Percentiles rank a stretch among this genome's conserved stretches.
These are phyloP conservation scores for Drosophila paranaensis DNA, from an alignment of 2,888 invertebrate genomes.

Conservation along the genomic window DNA sequence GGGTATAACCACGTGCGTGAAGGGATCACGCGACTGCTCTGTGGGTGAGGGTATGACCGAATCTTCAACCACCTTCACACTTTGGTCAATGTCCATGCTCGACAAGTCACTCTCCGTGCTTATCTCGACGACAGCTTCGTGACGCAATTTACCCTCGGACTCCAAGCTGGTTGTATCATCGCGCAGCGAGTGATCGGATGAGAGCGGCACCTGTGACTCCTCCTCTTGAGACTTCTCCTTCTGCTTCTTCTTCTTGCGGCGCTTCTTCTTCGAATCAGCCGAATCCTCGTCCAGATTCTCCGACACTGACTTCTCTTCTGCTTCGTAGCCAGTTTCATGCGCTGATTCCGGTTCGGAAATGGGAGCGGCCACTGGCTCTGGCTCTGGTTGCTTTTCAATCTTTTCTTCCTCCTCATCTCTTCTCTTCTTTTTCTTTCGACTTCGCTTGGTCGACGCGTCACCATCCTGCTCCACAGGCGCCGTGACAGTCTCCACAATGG, in stretches of 20 bases:
- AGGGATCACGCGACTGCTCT: conserved; percentile 86
- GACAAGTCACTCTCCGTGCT: conserved; percentile 84
- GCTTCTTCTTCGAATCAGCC: conserved; percentile 81
- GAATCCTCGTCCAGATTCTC: conserved; percentile 71
- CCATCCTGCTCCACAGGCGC: conserved; percentile 79
- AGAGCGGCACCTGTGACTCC: conserved; percentile 85
- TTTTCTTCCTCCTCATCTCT: conserved; percentile 82
- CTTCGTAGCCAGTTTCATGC: conserved; percentile 89
- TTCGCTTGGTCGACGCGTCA: conserved; percentile 86
- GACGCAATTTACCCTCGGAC: conserved; percentile 72
- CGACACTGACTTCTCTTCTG: conserved; percentile 87
- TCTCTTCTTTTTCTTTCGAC: conserved; percentile 89
- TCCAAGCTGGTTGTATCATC: conserved; percentile 78
- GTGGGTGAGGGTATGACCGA: conserved; percentile 86
- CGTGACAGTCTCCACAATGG: conserved; percentile 80
- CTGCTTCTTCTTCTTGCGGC: conserved; percentile 86
- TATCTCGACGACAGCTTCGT: conserved; percentile 83
- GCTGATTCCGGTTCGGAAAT: conserved; percentile 82
- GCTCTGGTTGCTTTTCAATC: conserved; percentile 64
- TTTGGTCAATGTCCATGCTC: conserved; percentile 86
- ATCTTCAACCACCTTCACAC: conserved; percentile 89
- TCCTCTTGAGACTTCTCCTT: conserved; percentile 75
- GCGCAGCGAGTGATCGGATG: conserved; percentile 84
- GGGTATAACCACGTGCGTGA: conserved; percentile 86
- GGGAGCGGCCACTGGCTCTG: conserved; percentile 51